Evolutionary conservation across 2,113 vertebrate species (phyloP).

Genomic region (Pseudorhombus dupliciocellatus): DNA sequence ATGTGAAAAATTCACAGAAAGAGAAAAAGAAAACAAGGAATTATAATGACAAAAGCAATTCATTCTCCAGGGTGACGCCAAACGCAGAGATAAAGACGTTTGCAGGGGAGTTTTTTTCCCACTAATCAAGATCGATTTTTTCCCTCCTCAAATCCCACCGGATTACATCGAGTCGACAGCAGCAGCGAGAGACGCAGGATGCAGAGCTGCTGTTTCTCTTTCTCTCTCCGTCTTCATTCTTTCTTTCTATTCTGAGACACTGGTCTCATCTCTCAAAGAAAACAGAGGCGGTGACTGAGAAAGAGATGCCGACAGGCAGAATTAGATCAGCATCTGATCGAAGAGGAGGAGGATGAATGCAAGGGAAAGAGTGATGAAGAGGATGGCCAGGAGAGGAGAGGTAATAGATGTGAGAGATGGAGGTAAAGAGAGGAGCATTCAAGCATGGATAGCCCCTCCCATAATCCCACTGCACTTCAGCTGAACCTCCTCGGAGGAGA

Average conservation of each 20-base stretch:
- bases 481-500: constrained; percentile 51
- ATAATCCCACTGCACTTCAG: constrained; percentile 66
- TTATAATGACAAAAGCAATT: background rate
- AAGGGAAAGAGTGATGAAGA: background rate
- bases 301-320: background rate
- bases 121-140: constrained; percentile 46
- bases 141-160: constrained; percentile 17
- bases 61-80: background rate
- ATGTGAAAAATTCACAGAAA: background rate
- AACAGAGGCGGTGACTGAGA: constrained; percentile 1
- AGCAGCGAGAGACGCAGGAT: constrained; percentile 2
- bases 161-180: constrained; percentile 11
- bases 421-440: background rate
- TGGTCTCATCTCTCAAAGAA: background rate
- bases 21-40: background rate
- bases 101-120: constrained; percentile 29
- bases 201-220: constrained; percentile 19
- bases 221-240: constrained; percentile 6
- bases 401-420: background rate
- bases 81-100: constrained; percentile 6
- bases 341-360: background rate
- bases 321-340: background rate
- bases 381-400: background rate
- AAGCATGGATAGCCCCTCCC: constrained; percentile 28
- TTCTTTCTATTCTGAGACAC: background rate